Percentiles rank a stretch among this genome's conserved stretches.
phyloP scores from a whole-genome alignment of 2,113 vertebrate genomes.

The Australoheros scitulus region DNA sequence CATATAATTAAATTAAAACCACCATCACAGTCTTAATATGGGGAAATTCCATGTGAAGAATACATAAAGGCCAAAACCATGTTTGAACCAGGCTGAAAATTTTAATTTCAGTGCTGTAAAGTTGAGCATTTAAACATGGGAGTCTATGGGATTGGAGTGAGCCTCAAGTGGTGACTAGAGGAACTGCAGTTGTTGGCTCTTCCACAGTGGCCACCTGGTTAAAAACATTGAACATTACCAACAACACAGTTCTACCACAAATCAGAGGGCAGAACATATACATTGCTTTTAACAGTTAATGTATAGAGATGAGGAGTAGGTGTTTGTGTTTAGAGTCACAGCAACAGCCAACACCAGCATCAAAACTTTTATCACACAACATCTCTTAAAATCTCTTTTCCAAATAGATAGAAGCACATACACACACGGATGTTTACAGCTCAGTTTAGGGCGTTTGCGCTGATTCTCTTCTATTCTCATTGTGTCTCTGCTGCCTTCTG shows the following conservation, averaged over 20 bases:
- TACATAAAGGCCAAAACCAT: too few species aligned
- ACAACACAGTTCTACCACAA: neutral
- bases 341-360: slow-evolving; percentile 9
- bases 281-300: neutral
- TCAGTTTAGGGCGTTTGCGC: slow-evolving; percentile 40
- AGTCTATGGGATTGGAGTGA: neutral
- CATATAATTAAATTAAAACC: too few species aligned
- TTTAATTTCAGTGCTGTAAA: too few species aligned
- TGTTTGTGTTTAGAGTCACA: slow-evolving; percentile 6
- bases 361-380: slow-evolving; percentile 8
- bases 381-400: slow-evolving; percentile 28
- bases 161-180: neutral
- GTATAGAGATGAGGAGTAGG: neutral
- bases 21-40: too few species aligned
- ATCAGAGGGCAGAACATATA: neutral
- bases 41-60: too few species aligned
- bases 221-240: neutral
- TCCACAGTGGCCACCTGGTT: neutral
- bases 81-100: too few species aligned
- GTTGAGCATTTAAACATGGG: too few species aligned
- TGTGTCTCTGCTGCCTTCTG: slow-evolving; percentile 63
- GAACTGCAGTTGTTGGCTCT: neutral
- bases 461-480: slow-evolving; percentile 60
- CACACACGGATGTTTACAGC: slow-evolving; percentile 56
- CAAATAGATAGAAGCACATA: slow-evolving; percentile 19